phyloP scores from a whole-genome alignment of 2,888 invertebrate genomes.

The Acrobasis consociella region DNA sequence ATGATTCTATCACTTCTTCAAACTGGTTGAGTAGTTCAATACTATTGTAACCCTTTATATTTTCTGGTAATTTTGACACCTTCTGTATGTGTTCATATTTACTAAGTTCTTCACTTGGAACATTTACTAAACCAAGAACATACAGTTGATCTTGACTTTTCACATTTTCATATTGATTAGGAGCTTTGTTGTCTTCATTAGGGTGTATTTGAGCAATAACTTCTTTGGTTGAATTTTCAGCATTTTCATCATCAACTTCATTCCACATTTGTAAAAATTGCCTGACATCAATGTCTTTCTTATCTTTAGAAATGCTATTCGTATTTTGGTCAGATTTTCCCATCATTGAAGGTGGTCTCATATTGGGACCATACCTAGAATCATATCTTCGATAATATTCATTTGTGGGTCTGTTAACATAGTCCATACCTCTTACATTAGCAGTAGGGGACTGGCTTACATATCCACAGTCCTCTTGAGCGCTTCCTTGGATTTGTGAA shows the following conservation, averaged over 20 bases:
- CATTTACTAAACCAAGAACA: constrained; percentile 75
- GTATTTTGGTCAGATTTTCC: constrained; percentile 45
- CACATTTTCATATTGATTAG: constrained; percentile 44
- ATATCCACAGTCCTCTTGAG: constrained; percentile 78
- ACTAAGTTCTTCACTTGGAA: constrained; percentile 71
- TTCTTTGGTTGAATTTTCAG: constrained; percentile 54
- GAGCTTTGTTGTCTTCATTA: constrained; percentile 42
- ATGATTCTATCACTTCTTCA: constrained; percentile 74
- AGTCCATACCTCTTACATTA: constrained; percentile 72
- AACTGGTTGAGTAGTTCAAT: constrained; percentile 74
- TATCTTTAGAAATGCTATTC: constrained; percentile 49
- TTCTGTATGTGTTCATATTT: constrained; percentile 81
- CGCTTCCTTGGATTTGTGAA: constrained; percentile 53
- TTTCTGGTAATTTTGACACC: constrained; percentile 77
- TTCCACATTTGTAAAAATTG: constrained; percentile 80
- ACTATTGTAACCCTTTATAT: constrained; percentile 77
- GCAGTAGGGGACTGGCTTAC: constrained; percentile 73
- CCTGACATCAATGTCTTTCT: constrained; percentile 68
- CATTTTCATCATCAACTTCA: constrained; percentile 75
- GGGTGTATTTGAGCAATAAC: constrained; percentile 41
- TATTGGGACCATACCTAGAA: constrained; percentile 52
- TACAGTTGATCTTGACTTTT: constrained; percentile 72
- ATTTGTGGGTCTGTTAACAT: constrained; percentile 54
- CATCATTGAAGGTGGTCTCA: constrained; percentile 46
- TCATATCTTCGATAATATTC: constrained; percentile 63